phyloP scores from a whole-genome alignment of 2,888 invertebrate genomes.

The Meteorus colon region DNA sequence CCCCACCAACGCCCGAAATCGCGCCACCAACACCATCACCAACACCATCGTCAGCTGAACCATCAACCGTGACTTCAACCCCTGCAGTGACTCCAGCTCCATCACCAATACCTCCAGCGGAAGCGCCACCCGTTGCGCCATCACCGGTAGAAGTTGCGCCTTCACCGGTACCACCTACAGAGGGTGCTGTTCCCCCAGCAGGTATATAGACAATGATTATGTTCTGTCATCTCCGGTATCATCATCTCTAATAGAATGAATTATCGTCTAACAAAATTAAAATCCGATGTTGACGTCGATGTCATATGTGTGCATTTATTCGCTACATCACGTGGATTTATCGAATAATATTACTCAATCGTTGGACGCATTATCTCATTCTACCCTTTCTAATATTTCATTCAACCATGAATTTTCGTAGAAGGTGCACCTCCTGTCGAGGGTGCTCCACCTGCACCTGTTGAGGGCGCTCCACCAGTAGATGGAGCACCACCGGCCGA shows the following conservation, averaged over 20 bases:
- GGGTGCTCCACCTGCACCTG: conserved; percentile 54
- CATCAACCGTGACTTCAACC: conserved; percentile 51
- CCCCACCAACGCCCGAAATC: conserved; percentile 49
- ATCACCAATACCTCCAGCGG: conserved; percentile 62
- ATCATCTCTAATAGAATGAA: conserved; percentile 57
- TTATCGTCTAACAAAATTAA: background rate
- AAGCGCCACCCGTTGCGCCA: conserved; percentile 48
- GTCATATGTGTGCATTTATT: background rate
- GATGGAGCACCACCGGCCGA: conserved; percentile 61
- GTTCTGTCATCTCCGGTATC: conserved; percentile 57
- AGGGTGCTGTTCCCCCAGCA: conserved; percentile 42
- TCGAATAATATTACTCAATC: too few species aligned
- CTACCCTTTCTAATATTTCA: too few species aligned
- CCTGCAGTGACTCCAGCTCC: conserved; percentile 44
- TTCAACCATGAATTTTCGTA: background rate
- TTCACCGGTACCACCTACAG: conserved; percentile 56
- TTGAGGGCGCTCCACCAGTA: conserved; percentile 54
- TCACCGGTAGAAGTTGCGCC: conserved; percentile 36
- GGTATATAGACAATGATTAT: conserved; percentile 38
- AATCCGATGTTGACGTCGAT: background rate
- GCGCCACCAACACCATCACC: conserved; percentile 57
- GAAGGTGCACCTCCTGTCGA: conserved; percentile 8
- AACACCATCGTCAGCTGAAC: conserved; percentile 57
- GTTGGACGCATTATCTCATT: too few species aligned
- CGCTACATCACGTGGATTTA: too few species aligned